Evolutionary conservation across 2,797 vertebrate genomes (phyloP).

Genomic region (Bradypodion pumilum): DNA sequence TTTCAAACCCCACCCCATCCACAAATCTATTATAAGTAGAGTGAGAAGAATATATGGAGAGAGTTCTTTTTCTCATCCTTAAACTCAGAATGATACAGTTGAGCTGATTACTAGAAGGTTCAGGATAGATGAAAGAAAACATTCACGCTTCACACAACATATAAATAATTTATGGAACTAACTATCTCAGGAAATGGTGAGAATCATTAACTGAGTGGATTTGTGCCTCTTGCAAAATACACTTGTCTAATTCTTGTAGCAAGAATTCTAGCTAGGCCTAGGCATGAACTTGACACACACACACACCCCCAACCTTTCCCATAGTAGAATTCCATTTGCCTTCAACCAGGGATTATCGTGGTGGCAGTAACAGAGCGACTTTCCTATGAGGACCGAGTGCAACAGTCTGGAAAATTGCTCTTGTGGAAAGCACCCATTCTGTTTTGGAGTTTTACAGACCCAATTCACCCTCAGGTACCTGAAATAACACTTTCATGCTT

Average conservation of each 20-base stretch:
- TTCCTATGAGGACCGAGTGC: constrained; percentile 71
- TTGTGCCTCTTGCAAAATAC: background rate
- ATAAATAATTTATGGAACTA: background rate
- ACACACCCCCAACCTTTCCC: too few species aligned
- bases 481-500: constrained; percentile 6
- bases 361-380: constrained; percentile 78
- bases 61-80: background rate
- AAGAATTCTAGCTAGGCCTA: too few species aligned
- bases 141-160: background rate
- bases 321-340: constrained; percentile 22
- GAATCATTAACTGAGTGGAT: background rate
- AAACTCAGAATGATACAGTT: background rate
- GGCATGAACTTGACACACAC: too few species aligned
- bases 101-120: background rate
- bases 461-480: constrained; percentile 85
- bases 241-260: background rate
- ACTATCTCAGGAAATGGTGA: background rate
- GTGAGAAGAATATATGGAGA: background rate
- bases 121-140: background rate
- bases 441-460: constrained; percentile 87
- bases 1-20: too few species aligned
- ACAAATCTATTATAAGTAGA: background rate
- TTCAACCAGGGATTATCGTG: constrained; percentile 83
- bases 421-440: constrained; percentile 81
- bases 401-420: constrained; percentile 67